Percentiles rank a stretch among this genome's conserved stretches.
These are phyloP conservation scores for Stegodyphus dumicola DNA, from an alignment of 1,140 invertebrate species.

Conservation along the genomic window DNA sequence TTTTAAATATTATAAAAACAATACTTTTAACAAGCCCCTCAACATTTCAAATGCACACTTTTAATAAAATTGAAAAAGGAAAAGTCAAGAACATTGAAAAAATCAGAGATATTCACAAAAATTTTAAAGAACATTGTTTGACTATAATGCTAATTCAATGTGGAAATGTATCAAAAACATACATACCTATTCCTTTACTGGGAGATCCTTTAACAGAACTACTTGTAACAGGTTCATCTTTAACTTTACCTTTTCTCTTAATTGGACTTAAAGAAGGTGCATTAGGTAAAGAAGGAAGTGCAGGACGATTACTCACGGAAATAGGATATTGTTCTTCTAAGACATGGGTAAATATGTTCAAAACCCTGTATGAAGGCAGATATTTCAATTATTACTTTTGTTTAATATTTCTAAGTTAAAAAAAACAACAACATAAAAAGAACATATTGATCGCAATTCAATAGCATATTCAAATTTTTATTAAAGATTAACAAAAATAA, in stretches of 20 bases:
- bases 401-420: not conserved
- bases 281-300: conserved; percentile 69
- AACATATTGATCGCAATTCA: not conserved
- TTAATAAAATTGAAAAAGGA: too few species aligned
- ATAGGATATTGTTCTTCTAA: conserved; percentile 78
- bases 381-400: not conserved
- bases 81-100: too few species aligned
- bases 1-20: too few species aligned
- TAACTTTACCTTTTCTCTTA: conserved; percentile 67
- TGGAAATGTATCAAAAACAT: too few species aligned
- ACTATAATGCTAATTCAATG: too few species aligned
- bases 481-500: not conserved
- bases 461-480: not conserved
- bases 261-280: conserved; percentile 69
- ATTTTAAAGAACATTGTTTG: too few species aligned
- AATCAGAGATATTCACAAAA: too few species aligned
- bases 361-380: conserved; percentile 69
- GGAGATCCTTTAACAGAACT: conserved; percentile 51
- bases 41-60: too few species aligned
- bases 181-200: conserved; percentile 18
- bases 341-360: conserved; percentile 81
- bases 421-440: not conserved
- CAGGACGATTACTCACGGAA: conserved; percentile 70
- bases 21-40: too few species aligned
- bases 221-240: conserved; percentile 64